Evolutionary conservation across 1,140 invertebrate genomes (phyloP), one percentile per base, ranked within the genome.

Genomic region (Drosophila sturtevanti): DNA sequence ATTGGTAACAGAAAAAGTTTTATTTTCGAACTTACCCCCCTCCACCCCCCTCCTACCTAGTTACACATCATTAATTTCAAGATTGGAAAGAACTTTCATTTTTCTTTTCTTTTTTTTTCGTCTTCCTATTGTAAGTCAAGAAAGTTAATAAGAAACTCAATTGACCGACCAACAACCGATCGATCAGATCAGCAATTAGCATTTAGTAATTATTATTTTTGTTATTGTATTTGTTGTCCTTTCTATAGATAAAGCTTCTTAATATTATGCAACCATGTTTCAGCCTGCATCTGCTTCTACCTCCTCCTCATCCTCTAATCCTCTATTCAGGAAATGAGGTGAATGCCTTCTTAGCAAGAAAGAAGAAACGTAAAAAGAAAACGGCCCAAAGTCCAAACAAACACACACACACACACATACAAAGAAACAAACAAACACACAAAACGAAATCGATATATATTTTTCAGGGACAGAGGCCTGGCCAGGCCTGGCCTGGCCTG

Each of bases 291-390:
- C n/a, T 18, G 14, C 41, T 44, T 1, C 16, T 44, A 9, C 14
- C 14, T 44, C 10, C 5, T 14, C 14, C 16, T 44, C 41, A 44
- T 44, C 41, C 6, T 16, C 27, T 7, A 18, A 44, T 44, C 41
- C 6, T 16, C 27, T 7, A 18, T 48, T 27, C 54, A 35, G 75
- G 72, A 77, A 77, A 77, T 77, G 75, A 77, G 75, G 75, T 77
- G 75, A 77, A 77, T 77, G 72, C 72, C 75, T 77, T 77, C 72
- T 77, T 75, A 56, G 73, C 54, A 64, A 58, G 11, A 48, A 48
- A 5, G 52, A 10, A 18, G 11, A 60, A 37, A 21, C 31, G 14
- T 9, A 18, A 31, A 34, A 21, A 55, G 52, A 34, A 31, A 56
- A 16, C n/a, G 31, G 14, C 14, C 55, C 54, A 70, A 63, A 64